These are phyloP conservation scores for Myxocyprinus asiaticus DNA, from an alignment of 2,113 vertebrate genomes.

Conservation along the genomic window DNA sequence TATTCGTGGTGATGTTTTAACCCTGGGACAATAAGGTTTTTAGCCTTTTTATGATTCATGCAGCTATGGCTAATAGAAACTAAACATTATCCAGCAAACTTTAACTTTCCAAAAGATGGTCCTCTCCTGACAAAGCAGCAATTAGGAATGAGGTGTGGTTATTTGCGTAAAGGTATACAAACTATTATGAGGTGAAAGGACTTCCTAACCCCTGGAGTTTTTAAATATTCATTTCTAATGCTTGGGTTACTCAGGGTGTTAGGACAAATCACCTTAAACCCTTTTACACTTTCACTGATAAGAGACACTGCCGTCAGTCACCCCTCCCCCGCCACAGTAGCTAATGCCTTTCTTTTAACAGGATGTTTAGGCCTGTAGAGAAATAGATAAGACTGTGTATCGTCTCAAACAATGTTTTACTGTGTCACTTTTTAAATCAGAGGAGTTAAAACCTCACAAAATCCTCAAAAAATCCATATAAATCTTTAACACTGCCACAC, in stretches of 20 bases:
- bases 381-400: not conserved
- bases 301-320: not conserved
- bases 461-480: not conserved
- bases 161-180: not conserved
- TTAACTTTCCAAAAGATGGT: not conserved
- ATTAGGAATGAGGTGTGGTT: conserved; percentile 3
- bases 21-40: not conserved
- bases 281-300: conserved; percentile 34
- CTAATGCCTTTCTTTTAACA: conserved; percentile 21
- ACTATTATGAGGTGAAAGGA: conserved; percentile 21
- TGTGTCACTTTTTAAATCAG: not conserved
- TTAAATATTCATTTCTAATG: conserved; percentile 29
- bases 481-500: not conserved
- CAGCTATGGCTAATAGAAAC: not conserved
- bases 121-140: conserved; percentile 12
- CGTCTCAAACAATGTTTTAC: not conserved
- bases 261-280: conserved; percentile 20
- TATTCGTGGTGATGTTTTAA: conserved; percentile 20
- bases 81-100: conserved; percentile 35
- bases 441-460: no score
- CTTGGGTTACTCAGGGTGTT: conserved; percentile 24
- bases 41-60: not conserved
- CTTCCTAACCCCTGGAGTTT: conserved; percentile 36
- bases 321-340: conserved; percentile 5
- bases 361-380: not conserved